These are phyloP conservation scores for Agrenia bidenticulata DNA, from an alignment of 2,888 invertebrate species.

Conservation along the genomic window DNA sequence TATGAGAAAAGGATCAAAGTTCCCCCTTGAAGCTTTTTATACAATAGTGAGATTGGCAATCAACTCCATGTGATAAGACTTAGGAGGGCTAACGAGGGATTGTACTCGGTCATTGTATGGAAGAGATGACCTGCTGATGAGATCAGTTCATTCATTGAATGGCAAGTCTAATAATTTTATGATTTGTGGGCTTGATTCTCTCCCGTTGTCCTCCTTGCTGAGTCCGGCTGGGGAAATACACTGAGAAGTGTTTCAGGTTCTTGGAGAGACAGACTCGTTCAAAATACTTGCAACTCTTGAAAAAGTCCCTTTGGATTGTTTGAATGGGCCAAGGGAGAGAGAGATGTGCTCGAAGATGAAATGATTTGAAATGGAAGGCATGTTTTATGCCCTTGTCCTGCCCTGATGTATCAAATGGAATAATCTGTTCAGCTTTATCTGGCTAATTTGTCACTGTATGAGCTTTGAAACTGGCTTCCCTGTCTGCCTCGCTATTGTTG, in stretches of 20 bases:
- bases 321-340: neutral
- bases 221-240: neutral
- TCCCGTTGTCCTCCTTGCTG: neutral
- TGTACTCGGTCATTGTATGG: neutral
- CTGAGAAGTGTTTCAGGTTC: too few species aligned
- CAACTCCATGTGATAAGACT: neutral
- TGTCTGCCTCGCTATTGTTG: neutral
- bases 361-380: neutral
- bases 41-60: neutral
- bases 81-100: conserved; percentile 4
- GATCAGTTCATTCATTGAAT: conserved; percentile 11
- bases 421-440: conserved; percentile 11
- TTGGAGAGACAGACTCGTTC: too few species aligned
- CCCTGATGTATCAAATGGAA: conserved; percentile 2
- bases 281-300: too few species aligned
- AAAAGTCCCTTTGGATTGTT: too few species aligned
- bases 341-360: conserved; percentile 2
- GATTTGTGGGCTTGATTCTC: conserved; percentile 8
- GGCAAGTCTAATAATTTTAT: conserved; percentile 20
- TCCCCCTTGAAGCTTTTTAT: neutral
- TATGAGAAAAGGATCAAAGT: too few species aligned
- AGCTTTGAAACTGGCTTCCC: neutral
- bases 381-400: neutral
- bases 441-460: conserved; percentile 22
- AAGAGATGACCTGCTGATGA: conserved; percentile 17